Evolutionary conservation across 2,113 vertebrate species (phyloP).

Genomic region (Leptosomus discolor): DNA sequence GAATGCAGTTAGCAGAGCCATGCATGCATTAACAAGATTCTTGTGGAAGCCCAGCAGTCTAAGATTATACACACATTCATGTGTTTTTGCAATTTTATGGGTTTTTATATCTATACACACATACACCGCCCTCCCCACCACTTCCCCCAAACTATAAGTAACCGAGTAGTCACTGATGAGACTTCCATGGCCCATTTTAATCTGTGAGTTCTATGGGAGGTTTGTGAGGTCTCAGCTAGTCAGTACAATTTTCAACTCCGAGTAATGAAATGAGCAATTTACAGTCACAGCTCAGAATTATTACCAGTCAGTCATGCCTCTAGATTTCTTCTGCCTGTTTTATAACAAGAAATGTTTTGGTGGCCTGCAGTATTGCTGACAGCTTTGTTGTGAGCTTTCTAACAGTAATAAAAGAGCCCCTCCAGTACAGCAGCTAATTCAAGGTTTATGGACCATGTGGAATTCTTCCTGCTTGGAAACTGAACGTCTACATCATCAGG

Average conservation of each 20-base stretch:
- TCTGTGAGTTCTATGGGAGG: not conserved
- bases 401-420: not conserved
- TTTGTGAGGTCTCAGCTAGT: not conserved
- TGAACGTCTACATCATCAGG: not conserved
- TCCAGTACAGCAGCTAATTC: slow-evolving; percentile 24
- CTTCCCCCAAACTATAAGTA: not conserved
- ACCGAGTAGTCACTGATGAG: not conserved
- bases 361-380: slow-evolving; percentile 3
- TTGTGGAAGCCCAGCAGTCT: not conserved
- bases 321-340: not conserved
- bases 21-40: not conserved
- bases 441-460: slow-evolving; percentile 37
- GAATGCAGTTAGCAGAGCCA: not conserved
- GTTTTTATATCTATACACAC: not conserved
- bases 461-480: not conserved
- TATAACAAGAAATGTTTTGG: slow-evolving; percentile 27
- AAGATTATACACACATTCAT: not conserved
- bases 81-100: too few species aligned
- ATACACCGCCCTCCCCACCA: too few species aligned
- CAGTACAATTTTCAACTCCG: not conserved
- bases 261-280: slow-evolving; percentile 9
- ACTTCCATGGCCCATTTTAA: not conserved
- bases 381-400: slow-evolving; percentile 39
- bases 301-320: not conserved
- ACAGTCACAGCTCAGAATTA: slow-evolving; percentile 18